Base-by-base conservation (phyloP, 2,888 invertebrate species). In the Ichneumoninae sp. region DNA sequence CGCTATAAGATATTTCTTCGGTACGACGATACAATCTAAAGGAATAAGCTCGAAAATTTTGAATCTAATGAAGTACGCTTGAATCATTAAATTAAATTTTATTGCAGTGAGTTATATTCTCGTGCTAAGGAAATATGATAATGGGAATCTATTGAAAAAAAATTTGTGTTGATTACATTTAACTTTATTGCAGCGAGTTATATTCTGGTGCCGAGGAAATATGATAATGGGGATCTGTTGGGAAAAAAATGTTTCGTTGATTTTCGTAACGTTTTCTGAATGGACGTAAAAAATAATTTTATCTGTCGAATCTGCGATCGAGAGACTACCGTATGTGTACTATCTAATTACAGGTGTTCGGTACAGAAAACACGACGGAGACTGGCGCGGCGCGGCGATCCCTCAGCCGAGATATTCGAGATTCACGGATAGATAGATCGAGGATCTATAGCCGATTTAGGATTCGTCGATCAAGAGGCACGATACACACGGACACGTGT, bases 321-420 rank as follows among this genome's bases (percentile, higher is more conserved):
- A 33, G 40, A 44, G 57, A 78, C 69, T 78, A 78, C 77, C 54
- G 77, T 78, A 70, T 60, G 54, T 40, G 54, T 40, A 47, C 36
- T 33, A 70, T 50, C 63, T 79, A 79, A 79, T 80, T 80, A 80
- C 68, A 74, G 73, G 74, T 81, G 57, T 80, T 80, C 50, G 79
- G 75, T 71, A 57, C 65, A 70, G 69, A 65, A 50, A 75, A 80
- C 70, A 57, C 70, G 66, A 69, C 54, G 26, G 44, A 78, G 44
- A 70, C 75, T 10, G 22, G 16, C 16, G 30, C 63, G 1, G 13
- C 7, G 47, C 44, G 63, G 60, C 57, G 70, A 78, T 78, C 60
- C 78, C 36, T 70, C 78, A 63, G 50, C 47, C 63, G 44, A 40
- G 66, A 77, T 50, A 50, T 63, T 78, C 77, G 60, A 69, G 77